Evolutionary conservation across 1,140 invertebrate species (phyloP).

Genomic region (Neodiprion virginianus): DNA sequence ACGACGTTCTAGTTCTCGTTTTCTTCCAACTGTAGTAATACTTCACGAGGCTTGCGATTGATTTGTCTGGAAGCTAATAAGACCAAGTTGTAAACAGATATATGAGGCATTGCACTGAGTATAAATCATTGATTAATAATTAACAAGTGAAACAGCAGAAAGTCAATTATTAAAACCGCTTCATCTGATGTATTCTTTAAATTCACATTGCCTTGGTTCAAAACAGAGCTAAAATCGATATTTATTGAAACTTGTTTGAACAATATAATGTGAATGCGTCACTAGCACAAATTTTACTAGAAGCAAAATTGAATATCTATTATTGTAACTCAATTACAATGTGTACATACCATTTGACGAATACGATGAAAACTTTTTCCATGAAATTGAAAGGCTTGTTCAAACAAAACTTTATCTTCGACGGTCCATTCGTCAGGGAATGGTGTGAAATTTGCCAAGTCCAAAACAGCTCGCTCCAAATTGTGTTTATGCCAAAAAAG

Average conservation of each 20-base stretch:
- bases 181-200: neutral
- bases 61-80: slow-evolving; percentile 91
- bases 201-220: too few species aligned
- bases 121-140: neutral
- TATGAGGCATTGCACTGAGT: neutral
- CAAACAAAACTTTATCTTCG: slow-evolving; percentile 97
- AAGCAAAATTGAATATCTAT: too few species aligned
- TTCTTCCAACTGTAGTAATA: slow-evolving; percentile 99
- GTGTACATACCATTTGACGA: slow-evolving; percentile 86
- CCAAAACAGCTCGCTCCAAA: slow-evolving; percentile 87
- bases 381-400: slow-evolving; percentile 98
- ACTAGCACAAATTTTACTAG: too few species aligned
- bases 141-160: neutral
- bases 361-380: slow-evolving; percentile 98
- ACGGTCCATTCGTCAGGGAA: slow-evolving; percentile 98
- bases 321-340: too few species aligned
- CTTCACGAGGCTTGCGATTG: slow-evolving; percentile 94
- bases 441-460: slow-evolving; percentile 96
- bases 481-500: slow-evolving; percentile 98
- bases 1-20: slow-evolving; percentile 85
- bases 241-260: too few species aligned
- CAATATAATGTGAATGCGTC: too few species aligned
- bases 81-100: slow-evolving; percentile 15
- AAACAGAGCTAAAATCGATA: too few species aligned
- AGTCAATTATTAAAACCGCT: slow-evolving; percentile 18